These are phyloP conservation scores for Clupea harengus DNA, from an alignment of 2,113 vertebrate genomes.

Conservation along the genomic window DNA sequence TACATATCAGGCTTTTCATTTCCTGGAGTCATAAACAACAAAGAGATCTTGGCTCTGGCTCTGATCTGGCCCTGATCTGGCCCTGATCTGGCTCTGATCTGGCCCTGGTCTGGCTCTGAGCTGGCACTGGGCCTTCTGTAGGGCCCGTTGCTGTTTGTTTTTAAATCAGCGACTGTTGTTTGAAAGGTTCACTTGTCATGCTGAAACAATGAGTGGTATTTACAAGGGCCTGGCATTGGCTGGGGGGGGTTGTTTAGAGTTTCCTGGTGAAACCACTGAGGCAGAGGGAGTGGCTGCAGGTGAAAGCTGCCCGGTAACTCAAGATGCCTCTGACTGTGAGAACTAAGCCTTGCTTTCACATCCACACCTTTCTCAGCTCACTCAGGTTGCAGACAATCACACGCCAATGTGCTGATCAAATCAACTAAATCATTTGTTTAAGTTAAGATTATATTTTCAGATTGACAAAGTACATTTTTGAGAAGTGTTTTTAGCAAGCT, in stretches of 20 bases:
- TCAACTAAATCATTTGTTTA: not conserved
- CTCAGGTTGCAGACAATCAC: not conserved
- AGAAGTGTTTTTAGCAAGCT: not conserved
- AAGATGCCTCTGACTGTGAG: not conserved
- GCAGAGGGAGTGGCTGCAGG: not conserved
- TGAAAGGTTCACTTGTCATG: not conserved
- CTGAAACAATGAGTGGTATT: not conserved
- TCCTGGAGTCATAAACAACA: not conserved
- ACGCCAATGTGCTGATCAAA: not conserved
- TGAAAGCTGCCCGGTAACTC: not conserved
- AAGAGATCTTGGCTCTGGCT: not conserved
- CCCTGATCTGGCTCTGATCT: too few relatives aligned
- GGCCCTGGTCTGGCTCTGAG: not conserved
- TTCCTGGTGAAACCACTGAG: not conserved
- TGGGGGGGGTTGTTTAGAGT: not conserved
- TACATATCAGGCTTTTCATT: not conserved
- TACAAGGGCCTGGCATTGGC: not conserved
- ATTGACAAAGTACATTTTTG: too few relatives aligned
- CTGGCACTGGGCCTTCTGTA: not conserved
- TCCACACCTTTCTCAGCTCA: not conserved
- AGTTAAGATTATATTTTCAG: too few relatives aligned
- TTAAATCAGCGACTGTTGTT: not conserved
- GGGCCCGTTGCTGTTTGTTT: not conserved
- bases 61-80: not conserved
- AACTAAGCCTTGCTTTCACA: not conserved